Base-by-base conservation (phyloP, 2,888 invertebrate species). In the Amblyjoppa fuscipennis region DNA sequence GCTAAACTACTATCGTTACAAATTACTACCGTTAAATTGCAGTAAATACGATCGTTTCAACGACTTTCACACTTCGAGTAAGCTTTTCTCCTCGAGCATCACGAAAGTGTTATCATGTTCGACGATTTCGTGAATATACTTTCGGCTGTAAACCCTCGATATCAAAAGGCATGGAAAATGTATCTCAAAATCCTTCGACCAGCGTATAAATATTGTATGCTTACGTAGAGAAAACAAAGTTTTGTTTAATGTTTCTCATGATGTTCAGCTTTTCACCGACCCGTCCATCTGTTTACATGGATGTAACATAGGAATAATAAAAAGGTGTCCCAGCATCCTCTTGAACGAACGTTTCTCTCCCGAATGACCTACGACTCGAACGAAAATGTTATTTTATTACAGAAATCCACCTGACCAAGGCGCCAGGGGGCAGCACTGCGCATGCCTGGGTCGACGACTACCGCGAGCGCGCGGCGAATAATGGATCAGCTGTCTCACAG, bases 331-430 rank as follows among this genome's bases (percentile, higher is more conserved):
- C 11, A 16, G 64, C 6, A 64, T 34, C 31, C 16, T 64, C 28
- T 13, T 28, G 5, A 11, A 25, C 6, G 11, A 59, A 28, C 56
- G 25, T 25, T 56, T 25, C 25, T 25, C 56, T 56, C 25, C 56
- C 56, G 25, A 20, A 56, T 25, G 56, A 56, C 56, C 56, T 81
- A 25, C 16, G 16, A 25, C 45, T 71, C 28, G 49, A 71, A 16
- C 31, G 34, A 16, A 70, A 25, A 31, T 73, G 9, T 31, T 25
- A 70, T 51, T n/a, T 20, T 66, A 20, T 38, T 68, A 45, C 68
- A 68, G 56, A 25, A 56, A 73, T 73, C 56, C 86, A 86, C 51
- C 74, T 75, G 68, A 64, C 66, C 78, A 11, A 45, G 20, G 2
- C 56, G 45, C 31, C 49, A 74, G 49, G 20, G 68, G 20, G 45